Evolutionary conservation across 1,140 invertebrate species (phyloP).

Genomic region (Mylabris phalerata): DNA sequence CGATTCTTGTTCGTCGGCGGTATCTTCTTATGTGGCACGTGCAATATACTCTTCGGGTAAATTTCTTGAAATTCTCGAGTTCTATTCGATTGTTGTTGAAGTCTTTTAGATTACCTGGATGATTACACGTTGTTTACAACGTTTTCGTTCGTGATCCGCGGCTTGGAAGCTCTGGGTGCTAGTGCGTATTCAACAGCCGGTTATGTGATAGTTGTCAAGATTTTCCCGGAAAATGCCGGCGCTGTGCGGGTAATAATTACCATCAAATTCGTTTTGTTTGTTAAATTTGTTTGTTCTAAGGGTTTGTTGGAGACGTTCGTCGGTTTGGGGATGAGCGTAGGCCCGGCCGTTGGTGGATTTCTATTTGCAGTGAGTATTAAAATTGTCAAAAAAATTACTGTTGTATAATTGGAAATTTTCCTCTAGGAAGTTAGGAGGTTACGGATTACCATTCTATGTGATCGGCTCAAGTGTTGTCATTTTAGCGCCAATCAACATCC

Average conservation of each 20-base stretch:
- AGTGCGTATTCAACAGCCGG: slow-evolving; percentile 67
- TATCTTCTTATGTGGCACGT: slow-evolving; percentile 54
- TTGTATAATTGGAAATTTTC: slow-evolving; percentile 30
- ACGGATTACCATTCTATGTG: slow-evolving; percentile 65
- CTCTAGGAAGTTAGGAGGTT: slow-evolving; percentile 66
- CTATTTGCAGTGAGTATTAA: slow-evolving; percentile 59
- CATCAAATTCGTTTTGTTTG: slow-evolving; percentile 4
- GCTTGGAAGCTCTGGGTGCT: slow-evolving; percentile 65
- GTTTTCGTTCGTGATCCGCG: slow-evolving; percentile 64
- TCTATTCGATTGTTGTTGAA: too few relatives aligned
- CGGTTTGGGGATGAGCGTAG: slow-evolving; percentile 68
- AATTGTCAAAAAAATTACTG: neutral
- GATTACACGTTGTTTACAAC: slow-evolving; percentile 53
- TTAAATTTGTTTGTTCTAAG: slow-evolving; percentile 35
- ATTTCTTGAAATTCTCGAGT: slow-evolving; percentile 6
- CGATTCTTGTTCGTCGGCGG: slow-evolving; percentile 58
- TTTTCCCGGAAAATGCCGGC: slow-evolving; percentile 66
- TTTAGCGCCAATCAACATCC: slow-evolving; percentile 57
- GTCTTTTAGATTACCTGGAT: slow-evolving; percentile 40
- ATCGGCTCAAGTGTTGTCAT: slow-evolving; percentile 59
- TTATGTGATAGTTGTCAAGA: slow-evolving; percentile 67
- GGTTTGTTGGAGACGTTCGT: slow-evolving; percentile 72
- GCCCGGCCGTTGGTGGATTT: slow-evolving; percentile 69
- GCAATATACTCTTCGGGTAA: slow-evolving; percentile 61
- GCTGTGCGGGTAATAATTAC: slow-evolving; percentile 55